A percentile compares a stretch with the other conserved stretches of the same genome.
phyloP scores from a whole-genome alignment of 1,140 invertebrate genomes.

The Trigoniulus corallinus region DNA sequence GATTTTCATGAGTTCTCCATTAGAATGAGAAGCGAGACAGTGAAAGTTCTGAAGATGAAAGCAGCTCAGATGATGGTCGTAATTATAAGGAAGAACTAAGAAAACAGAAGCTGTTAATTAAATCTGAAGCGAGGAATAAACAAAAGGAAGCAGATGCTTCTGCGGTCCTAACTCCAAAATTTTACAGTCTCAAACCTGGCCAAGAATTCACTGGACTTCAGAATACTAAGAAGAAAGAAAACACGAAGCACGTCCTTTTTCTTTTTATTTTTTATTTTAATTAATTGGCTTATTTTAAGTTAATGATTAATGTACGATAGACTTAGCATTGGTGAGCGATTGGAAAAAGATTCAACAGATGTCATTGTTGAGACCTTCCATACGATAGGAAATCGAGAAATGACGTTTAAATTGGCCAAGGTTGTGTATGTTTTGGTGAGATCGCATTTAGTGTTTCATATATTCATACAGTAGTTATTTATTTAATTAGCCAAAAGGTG shows the following conservation, averaged over 20 bases:
- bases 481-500: neutral
- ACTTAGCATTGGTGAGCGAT: conserved; percentile 35
- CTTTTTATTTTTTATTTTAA: conserved; percentile 2
- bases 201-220: conserved; percentile 36
- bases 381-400: conserved; percentile 50
- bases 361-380: conserved; percentile 34
- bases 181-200: conserved; percentile 45
- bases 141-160: conserved; percentile 21
- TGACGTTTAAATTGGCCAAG: conserved; percentile 52
- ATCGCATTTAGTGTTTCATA: conserved; percentile 3
- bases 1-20: conserved; percentile 3
- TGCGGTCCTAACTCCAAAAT: conserved; percentile 30
- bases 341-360: conserved; percentile 35
- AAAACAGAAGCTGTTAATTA: conserved; percentile 43
- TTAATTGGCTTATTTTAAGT: conserved; percentile 1
- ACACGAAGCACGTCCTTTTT: conserved; percentile 22
- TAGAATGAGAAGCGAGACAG: conserved; percentile 24
- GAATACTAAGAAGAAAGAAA: conserved; percentile 27
- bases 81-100: conserved; percentile 61
- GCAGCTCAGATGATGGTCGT: conserved; percentile 54
- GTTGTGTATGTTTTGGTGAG: too few species aligned
- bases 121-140: conserved; percentile 27
- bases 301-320: conserved; percentile 37
- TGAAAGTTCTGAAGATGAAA: conserved; percentile 24
- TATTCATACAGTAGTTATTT: too few species aligned